Percentiles rank a stretch among this genome's conserved stretches.
Conservation (phyloP, 1,140 invertebrate species). For the Spodoptera litura region DNA sequence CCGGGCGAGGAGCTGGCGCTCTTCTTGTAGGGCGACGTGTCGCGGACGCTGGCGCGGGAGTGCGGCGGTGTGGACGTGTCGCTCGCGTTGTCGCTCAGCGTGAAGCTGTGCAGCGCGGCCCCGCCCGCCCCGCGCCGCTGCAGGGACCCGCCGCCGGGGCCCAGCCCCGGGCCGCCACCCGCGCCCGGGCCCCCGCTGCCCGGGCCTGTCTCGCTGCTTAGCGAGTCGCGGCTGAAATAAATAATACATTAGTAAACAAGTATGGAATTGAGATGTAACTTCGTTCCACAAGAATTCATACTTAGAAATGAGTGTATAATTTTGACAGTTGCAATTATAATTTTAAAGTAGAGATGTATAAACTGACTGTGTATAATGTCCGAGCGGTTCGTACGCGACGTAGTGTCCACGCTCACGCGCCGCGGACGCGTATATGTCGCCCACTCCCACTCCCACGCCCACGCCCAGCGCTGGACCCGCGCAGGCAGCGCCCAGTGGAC, state of each 20-base stretch:
- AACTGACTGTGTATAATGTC: conserved; percentile 80
- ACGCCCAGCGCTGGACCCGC: conserved; percentile 34
- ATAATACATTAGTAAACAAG: too few relatives aligned
- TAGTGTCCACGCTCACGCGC: conserved; percentile 82
- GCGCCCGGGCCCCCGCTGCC: conserved; percentile 40
- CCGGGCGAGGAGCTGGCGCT: conserved; percentile 75
- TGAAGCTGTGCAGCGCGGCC: conserved; percentile 71
- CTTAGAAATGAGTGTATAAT: neutral
- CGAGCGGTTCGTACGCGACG: conserved; percentile 82
- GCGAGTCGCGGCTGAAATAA: conserved; percentile 66
- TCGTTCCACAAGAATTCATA: too few relatives aligned
- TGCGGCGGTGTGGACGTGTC: conserved; percentile 68
- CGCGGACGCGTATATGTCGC: conserved; percentile 76
- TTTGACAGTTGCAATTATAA: too few relatives aligned
- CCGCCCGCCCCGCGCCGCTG: conserved; percentile 36
- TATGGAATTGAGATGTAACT: too few relatives aligned
- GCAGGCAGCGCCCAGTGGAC: conserved; percentile 71
- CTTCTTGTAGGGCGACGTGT: conserved; percentile 77
- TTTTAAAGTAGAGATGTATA: neutral
- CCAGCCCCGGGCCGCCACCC: conserved; percentile 34
- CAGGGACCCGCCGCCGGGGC: conserved; percentile 37
- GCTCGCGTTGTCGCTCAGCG: conserved; percentile 62
- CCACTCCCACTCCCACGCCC: neutral
- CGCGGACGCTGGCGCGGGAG: conserved; percentile 69
- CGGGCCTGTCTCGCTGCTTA: conserved; percentile 61